These are phyloP conservation scores for Dicaeum eximium DNA, from an alignment of 2,113 vertebrate genomes.

Conservation along the genomic window DNA sequence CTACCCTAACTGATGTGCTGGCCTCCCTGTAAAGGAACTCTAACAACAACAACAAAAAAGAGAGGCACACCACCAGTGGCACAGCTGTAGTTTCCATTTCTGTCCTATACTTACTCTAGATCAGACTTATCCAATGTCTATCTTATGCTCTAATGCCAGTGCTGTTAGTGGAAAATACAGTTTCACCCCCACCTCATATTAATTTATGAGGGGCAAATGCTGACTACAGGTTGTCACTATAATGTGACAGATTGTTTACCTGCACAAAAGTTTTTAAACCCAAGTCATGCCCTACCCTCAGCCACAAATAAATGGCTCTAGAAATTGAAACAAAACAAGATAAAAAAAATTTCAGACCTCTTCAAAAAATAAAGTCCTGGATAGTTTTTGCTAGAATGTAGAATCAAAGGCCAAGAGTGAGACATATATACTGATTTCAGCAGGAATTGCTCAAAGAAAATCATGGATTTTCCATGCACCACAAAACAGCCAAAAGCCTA, in stretches of 20 bases:
- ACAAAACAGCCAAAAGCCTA: not conserved
- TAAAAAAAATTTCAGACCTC: not conserved
- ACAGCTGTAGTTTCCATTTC: not conserved
- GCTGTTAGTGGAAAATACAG: not conserved
- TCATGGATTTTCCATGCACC: not conserved
- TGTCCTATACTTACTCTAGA: not conserved
- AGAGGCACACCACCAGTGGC: not conserved
- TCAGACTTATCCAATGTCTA: not conserved
- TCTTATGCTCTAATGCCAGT: not conserved
- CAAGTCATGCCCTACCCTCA: not conserved
- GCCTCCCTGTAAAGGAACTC: not conserved
- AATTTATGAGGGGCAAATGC: not conserved
- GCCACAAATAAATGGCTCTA: not conserved
- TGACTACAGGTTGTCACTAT: not conserved
- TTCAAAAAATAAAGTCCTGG: not conserved
- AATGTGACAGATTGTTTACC: not conserved
- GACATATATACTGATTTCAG: not conserved
- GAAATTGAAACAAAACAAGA: not conserved
- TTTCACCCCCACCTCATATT: not conserved
- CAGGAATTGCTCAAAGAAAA: not conserved
- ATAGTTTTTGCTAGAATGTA: not conserved
- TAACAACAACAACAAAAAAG: not conserved
- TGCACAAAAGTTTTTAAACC: not conserved
- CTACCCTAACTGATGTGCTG: not conserved
- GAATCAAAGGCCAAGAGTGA: not conserved